Evolutionary conservation across 1,140 invertebrate genomes (phyloP), one percentile per base, ranked within the genome.

Genomic region (Coelopa frigida): DNA sequence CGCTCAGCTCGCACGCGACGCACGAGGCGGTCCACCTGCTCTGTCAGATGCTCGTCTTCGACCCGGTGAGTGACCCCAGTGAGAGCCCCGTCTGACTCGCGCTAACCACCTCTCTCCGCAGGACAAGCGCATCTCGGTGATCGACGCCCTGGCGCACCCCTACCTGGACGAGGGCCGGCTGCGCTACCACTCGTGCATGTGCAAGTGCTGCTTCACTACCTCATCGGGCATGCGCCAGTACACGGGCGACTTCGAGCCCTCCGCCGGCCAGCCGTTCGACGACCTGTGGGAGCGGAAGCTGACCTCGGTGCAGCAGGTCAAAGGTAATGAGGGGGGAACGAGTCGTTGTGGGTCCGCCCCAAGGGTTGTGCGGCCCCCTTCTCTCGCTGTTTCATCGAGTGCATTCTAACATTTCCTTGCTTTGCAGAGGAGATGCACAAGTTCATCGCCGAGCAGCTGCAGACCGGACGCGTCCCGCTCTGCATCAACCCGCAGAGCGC

Each of bases 111-210:
- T n/a, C n/a, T n/a, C n/a, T 12, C 8, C 18, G 2, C 68, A 93
- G 87, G 87, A 92, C 58, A 95, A 96, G 72, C 79, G 95, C 62
- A 94, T 98, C 65, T 87, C 84, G 6, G 92, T 97, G 36, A 83
- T 88, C 27, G 89, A 97, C 69, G 95, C 96, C 5, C 75, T 99
- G 51, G 85, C 87, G 47, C 94, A 98, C 77, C 91, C 93, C 11
- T 99, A 98, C 73, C 77, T 99, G 46, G 94, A 98, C 63, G 96
- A 99, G 72, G 96, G 96, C 38, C 79, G 96, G 54, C 78, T 99
- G 51, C 81, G 96, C 57, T 99, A 98, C 74, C 96, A 99, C 74
- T 98, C 95, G 32, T 99, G 96, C 71, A 99, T 99, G 96, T 99
- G 96, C 76, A 88, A 87, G 61, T 99, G 96, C 71, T 99, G 96